A percentile compares a stretch with the other conserved stretches of the same genome.
Evolutionary conservation across 1,140 invertebrate species (phyloP).

Genomic region (Macrosteles quadrilineatus): DNA sequence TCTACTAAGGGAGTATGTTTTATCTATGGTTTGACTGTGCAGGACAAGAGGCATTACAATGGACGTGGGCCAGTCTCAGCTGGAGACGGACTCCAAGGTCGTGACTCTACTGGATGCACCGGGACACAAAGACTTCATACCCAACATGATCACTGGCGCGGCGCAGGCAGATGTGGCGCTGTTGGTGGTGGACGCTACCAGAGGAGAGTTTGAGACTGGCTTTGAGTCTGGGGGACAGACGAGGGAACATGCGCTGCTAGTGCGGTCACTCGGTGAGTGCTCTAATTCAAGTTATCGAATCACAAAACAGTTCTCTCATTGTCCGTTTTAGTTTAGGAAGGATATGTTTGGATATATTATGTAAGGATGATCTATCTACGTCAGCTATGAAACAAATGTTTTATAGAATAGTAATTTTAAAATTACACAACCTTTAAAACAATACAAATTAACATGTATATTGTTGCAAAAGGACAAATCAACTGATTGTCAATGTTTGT

Average conservation of each 20-base stretch:
- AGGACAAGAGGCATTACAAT: constrained; percentile 83
- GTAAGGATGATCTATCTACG: too few species aligned
- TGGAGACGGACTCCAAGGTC: constrained; percentile 86
- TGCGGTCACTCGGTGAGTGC: constrained; percentile 77
- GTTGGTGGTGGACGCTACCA: constrained; percentile 92
- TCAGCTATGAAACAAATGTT: too few species aligned
- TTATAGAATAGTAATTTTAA: too few species aligned
- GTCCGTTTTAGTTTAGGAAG: too few species aligned
- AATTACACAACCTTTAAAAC: too few species aligned
- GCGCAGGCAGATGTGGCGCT: constrained; percentile 97
- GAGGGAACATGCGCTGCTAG: constrained; percentile 92
- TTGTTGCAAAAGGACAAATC: too few species aligned
- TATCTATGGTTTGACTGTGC: too few species aligned
- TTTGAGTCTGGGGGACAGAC: constrained; percentile 98
- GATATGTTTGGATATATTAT: too few species aligned
- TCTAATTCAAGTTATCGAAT: constrained; percentile 20
- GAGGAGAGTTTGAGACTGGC: constrained; percentile 98
- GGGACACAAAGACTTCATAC: constrained; percentile 98
- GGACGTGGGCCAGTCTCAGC: constrained; percentile 92
- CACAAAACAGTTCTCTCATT: neutral
- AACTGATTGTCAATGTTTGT: too few species aligned
- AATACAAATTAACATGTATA: too few species aligned
- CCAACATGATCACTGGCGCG: constrained; percentile 97
- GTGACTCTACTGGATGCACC: constrained; percentile 91
- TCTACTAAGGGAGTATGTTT: too few species aligned